Evolutionary conservation across 2,113 vertebrate genomes (phyloP).

Genomic region (Chiloscyllium plagiosum): DNA sequence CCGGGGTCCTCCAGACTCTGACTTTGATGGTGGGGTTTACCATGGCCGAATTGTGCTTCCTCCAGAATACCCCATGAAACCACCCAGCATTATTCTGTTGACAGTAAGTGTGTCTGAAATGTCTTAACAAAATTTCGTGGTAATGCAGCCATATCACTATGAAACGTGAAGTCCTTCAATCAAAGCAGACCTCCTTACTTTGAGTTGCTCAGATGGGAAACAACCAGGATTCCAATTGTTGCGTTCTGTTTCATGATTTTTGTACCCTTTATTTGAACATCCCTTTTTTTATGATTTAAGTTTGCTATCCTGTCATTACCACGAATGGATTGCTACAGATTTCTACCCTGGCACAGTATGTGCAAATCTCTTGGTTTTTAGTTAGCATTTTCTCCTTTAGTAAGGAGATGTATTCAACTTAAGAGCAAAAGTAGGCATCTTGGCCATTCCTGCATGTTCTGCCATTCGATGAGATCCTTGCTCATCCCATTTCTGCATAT

Average conservation of each 20-base stretch:
- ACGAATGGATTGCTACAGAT: no score
- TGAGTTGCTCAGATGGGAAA: neutral
- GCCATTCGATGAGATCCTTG: no score
- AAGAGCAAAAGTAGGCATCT: no score
- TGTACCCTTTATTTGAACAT: neutral
- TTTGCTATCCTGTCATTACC: neutral
- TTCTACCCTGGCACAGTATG: no score
- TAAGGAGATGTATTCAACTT: no score
- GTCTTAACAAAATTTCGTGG: neutral
- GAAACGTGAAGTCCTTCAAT: neutral
- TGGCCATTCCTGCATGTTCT: no score
- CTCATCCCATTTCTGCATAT: no score
- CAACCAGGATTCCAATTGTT: neutral
- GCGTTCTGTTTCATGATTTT: neutral
- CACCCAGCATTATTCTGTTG: constrained; percentile 93
- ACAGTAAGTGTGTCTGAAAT: constrained; percentile 66
- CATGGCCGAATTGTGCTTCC: constrained; percentile 92
- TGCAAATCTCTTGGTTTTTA: no score
- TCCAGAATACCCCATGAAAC: constrained; percentile 97
- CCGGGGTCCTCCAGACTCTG: constrained; percentile 90
- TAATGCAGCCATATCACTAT: no score
- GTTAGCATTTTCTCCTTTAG: no score
- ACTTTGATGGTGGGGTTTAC: constrained; percentile 93
- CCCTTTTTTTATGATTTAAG: neutral
- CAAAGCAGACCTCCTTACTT: neutral